Evolutionary conservation across 2,888 invertebrate genomes (phyloP).

Genomic region (Diplazon laetatorius): DNA sequence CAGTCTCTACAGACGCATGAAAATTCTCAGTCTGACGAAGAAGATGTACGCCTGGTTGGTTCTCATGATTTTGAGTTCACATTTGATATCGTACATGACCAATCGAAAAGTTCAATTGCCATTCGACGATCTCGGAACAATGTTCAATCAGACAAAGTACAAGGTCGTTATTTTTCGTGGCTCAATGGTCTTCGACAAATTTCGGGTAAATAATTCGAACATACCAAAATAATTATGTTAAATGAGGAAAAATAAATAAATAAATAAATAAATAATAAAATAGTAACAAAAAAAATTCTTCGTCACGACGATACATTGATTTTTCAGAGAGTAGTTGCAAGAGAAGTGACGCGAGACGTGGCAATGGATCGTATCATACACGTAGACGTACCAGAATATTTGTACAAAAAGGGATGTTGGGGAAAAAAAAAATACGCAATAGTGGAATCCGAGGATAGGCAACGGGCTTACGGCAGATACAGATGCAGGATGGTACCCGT

Average conservation of each 20-base stretch:
- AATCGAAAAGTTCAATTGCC: slow-evolving; percentile 61
- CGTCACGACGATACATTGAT: not conserved
- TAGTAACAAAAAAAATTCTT: slow-evolving; percentile 53
- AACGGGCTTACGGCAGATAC: slow-evolving; percentile 37
- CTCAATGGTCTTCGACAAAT: slow-evolving; percentile 50
- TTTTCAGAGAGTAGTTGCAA: not conserved
- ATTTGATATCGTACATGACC: slow-evolving; percentile 68
- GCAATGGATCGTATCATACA: not conserved
- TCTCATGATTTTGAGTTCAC: slow-evolving; percentile 62
- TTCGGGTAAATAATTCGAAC: slow-evolving; percentile 54
- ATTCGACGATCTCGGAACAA: slow-evolving; percentile 61
- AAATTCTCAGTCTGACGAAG: slow-evolving; percentile 63
- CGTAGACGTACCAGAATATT: not conserved
- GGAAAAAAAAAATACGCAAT: slow-evolving; percentile 38
- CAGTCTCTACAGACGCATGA: slow-evolving; percentile 52
- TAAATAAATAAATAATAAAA: not conserved
- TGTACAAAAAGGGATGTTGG: slow-evolving; percentile 62
- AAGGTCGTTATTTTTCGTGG: slow-evolving; percentile 49
- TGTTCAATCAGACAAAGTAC: slow-evolving; percentile 64
- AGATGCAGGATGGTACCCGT: slow-evolving; percentile 60
- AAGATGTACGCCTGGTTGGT: slow-evolving; percentile 67
- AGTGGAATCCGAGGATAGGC: slow-evolving; percentile 49
- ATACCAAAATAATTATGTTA: not conserved
- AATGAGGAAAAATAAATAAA: not conserved
- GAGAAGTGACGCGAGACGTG: not conserved